Conservation (phyloP, 2,888 invertebrate species). For the Ellobium chinense region DNA sequence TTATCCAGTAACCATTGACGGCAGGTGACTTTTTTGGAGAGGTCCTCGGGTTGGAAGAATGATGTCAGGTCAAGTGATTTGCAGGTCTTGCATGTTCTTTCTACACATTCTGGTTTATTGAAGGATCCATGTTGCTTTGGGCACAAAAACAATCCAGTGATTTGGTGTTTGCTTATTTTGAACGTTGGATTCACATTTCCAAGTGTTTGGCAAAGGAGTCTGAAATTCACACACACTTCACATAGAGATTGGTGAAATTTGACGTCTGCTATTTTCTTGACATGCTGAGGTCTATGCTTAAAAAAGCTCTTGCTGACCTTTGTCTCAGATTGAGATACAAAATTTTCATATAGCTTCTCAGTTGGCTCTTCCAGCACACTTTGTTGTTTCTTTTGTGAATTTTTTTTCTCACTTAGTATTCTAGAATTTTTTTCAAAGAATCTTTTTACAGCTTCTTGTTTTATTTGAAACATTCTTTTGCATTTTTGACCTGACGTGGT, state of each 20-base stretch:
- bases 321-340: neutral
- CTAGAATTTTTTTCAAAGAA: neutral
- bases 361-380: neutral
- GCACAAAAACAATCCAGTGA: neutral
- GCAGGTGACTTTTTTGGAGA: neutral
- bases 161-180: neutral
- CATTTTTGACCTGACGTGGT: neutral
- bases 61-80: neutral
- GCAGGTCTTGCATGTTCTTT: neutral
- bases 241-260: neutral
- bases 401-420: neutral
- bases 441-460: neutral
- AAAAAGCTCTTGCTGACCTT: neutral
- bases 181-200: neutral
- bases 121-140: neutral
- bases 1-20: neutral
- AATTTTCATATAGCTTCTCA: neutral
- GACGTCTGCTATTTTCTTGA: neutral
- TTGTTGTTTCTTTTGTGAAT: neutral
- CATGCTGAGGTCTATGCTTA: neutral
- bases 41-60: neutral
- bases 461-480: neutral
- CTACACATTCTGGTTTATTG: neutral
- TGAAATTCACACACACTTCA: slow-evolving; percentile 2
- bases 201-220: neutral